Evolutionary conservation across 2,113 vertebrate species (phyloP), one percentile per base, ranked within the genome.

Genomic region (Martes martes): DNA sequence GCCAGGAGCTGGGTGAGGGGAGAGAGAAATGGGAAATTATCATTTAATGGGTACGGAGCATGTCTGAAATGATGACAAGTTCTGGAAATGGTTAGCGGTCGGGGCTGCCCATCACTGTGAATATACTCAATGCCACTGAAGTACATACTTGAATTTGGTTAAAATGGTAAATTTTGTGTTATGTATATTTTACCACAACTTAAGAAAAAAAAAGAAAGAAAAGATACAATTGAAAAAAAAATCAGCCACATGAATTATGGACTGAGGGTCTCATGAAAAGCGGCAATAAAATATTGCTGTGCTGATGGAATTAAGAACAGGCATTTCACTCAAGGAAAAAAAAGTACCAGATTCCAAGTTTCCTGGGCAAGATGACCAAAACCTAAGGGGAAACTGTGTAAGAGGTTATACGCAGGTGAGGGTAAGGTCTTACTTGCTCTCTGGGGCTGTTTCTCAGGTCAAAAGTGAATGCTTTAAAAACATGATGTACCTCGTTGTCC

Each of bases 341-440:
- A 78, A 52, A 78, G 39, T 26, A 33, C 73, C 93, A 42, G 61
- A 94, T 65, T 71, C 45, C 85, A 95, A 86, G 47, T 65, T 94
- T 93, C 86, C 39, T 16, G 11, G 85, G 24, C 28, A 97, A 71
- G 87, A 97, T 47, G 67, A 96, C 94, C 59, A 83, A 96, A 96
- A 91, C 0, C 19, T 83, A 31, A 94, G 50, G 1, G 86, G 42
- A 59, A 45, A 19, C 7, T 0, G 42, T 0, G 2, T 2, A 7
- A n/a, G 84, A 89, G 59, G 65, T 26, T 55, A 3, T 0, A 0
- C 8, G 57, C 90, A 74, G 69, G 86, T 42, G 18, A 95, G 50
- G 69, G 63, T 59, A 74, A 55, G 2, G 33, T 71, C 11, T 94
- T 45, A 45, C 83, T 91, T 74, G 67, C n/a, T 96, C 89, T 79